Evolutionary conservation across 2,113 vertebrate species (phyloP).

Genomic region (Ammodytes marinus): DNA sequence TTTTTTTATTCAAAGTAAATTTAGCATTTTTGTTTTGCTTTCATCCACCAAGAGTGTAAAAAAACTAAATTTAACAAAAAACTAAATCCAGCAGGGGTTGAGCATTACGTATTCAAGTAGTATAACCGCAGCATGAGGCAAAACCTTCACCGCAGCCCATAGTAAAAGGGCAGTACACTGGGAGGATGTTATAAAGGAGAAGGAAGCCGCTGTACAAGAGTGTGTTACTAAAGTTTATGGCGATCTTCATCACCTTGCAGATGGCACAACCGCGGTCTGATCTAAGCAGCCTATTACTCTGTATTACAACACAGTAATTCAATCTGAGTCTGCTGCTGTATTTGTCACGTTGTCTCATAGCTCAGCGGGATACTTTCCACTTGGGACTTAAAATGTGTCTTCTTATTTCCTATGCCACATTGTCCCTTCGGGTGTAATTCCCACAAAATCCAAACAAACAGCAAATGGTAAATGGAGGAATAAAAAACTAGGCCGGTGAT

Average conservation of each 20-base stretch:
- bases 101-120: constrained; percentile 67
- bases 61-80: constrained; percentile 42
- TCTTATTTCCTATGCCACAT: constrained; percentile 45
- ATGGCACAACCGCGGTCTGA: constrained; percentile 56
- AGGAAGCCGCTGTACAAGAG: constrained; percentile 42
- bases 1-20: constrained; percentile 36
- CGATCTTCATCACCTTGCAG: constrained; percentile 64
- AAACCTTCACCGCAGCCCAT: constrained; percentile 66
- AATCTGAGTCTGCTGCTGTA: constrained; percentile 38
- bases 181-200: constrained; percentile 61
- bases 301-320: constrained; percentile 49
- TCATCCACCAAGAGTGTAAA: constrained; percentile 17
- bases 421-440: constrained; percentile 50
- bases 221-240: constrained; percentile 66
- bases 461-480: constrained; percentile 36
- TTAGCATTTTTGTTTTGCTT: constrained; percentile 39
- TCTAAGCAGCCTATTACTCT: constrained; percentile 46
- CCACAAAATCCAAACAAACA: constrained; percentile 38
- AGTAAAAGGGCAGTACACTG: constrained; percentile 68
- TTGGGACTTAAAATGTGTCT: constrained; percentile 52
- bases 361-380: constrained; percentile 60
- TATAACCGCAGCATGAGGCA: constrained; percentile 49
- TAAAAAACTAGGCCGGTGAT: constrained; percentile 25
- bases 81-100: constrained; percentile 40
- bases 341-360: constrained; percentile 54